Evolutionary conservation across 1,140 invertebrate genomes (phyloP).

Genomic region (Neelides sp.): DNA sequence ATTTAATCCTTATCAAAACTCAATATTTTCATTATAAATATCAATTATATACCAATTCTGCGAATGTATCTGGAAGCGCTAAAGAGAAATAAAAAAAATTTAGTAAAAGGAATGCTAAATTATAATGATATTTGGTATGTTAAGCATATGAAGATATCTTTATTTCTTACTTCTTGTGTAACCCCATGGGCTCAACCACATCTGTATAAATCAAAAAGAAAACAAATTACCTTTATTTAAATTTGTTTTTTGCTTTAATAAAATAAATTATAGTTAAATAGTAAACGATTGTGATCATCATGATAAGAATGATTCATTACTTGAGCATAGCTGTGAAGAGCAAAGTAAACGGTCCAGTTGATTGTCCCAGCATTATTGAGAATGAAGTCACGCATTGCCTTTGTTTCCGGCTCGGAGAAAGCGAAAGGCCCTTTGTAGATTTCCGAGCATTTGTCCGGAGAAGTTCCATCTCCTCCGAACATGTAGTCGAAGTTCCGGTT

Average conservation of each 20-base stretch:
- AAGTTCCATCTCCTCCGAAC: constrained; percentile 57
- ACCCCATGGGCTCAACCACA: constrained; percentile 13
- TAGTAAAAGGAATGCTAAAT: too few relatives aligned
- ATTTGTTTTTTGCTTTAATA: not conserved
- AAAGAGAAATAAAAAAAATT: constrained; percentile 4
- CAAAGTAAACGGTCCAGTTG: constrained; percentile 2
- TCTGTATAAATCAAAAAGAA: not conserved
- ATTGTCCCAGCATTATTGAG: too few relatives aligned
- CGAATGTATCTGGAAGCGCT: not conserved
- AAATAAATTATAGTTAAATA: too few relatives aligned
- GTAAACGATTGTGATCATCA: too few relatives aligned
- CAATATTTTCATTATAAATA: too few relatives aligned
- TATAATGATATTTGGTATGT: not conserved
- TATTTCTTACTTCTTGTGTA: not conserved
- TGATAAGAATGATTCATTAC: too few relatives aligned
- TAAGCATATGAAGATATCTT: not conserved
- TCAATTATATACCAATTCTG: constrained; percentile 5
- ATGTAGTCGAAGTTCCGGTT: constrained; percentile 57
- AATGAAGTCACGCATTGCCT: constrained; percentile 8
- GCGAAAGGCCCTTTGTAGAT: constrained; percentile 58
- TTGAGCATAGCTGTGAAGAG: constrained; percentile 10
- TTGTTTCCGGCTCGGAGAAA: constrained; percentile 71
- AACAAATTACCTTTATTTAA: not conserved
- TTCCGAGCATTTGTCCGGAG: constrained; percentile 59
- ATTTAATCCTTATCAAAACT: not conserved